Conservation (phyloP, 2,888 invertebrate species). For the Leptinotarsa haldemani region DNA sequence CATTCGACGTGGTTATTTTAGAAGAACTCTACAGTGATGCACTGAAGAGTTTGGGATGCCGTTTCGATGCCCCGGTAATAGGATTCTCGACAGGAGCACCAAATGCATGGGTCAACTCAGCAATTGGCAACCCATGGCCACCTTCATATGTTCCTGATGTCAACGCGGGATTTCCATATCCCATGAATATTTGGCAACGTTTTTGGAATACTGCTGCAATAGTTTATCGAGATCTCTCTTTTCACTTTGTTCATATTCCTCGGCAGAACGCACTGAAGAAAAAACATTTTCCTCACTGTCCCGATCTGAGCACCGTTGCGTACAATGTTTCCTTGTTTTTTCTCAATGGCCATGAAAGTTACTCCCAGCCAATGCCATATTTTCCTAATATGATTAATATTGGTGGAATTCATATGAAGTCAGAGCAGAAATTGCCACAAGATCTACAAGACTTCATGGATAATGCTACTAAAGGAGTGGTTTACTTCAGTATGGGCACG, state of each 20-base stretch:
- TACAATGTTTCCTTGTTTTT: conserved; percentile 56
- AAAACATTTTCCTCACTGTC: conserved; percentile 55
- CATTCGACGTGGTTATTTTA: conserved; percentile 60
- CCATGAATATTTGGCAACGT: conserved; percentile 69
- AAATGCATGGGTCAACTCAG: conserved; percentile 64
- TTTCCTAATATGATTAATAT: conserved; percentile 71
- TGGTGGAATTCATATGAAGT: conserved; percentile 68
- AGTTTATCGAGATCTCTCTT: conserved; percentile 28
- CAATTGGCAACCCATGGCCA: conserved; percentile 66
- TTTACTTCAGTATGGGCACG: conserved; percentile 74
- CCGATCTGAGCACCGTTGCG: conserved; percentile 48
- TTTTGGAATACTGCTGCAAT: conserved; percentile 65
- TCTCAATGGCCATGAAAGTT: conserved; percentile 67
- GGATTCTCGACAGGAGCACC: conserved; percentile 64
- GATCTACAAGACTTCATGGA: conserved; percentile 70
- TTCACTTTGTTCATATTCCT: conserved; percentile 47
- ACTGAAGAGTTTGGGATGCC: conserved; percentile 58
- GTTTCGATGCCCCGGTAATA: conserved; percentile 59
- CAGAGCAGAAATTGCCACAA: conserved; percentile 53
- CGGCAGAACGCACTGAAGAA: conserved; percentile 53
- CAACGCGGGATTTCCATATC: conserved; percentile 61
- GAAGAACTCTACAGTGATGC: conserved; percentile 68
- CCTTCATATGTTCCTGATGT: conserved; percentile 68
- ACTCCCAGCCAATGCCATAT: conserved; percentile 67
- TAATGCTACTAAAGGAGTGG: conserved; percentile 68